Evolutionary conservation across 2,797 vertebrate genomes (phyloP).

Genomic region (Epinephelus awoara): DNA sequence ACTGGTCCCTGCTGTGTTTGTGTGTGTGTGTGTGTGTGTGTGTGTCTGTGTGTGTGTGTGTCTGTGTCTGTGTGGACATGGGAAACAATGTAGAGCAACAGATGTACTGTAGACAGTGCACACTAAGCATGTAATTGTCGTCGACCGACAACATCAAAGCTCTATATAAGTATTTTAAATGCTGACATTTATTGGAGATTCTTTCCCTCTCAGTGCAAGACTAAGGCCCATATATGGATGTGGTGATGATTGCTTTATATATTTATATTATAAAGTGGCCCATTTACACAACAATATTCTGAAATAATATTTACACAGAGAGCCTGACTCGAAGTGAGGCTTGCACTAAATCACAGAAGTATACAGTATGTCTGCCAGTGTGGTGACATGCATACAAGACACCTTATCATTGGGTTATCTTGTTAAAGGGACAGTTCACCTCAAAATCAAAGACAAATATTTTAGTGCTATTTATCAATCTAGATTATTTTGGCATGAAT

Average conservation of each 20-base stretch:
- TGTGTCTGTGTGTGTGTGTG: neutral
- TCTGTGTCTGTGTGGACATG: slow-evolving; percentile 16
- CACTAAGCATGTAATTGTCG: slow-evolving; percentile 14
- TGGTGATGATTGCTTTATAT: neutral
- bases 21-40: slow-evolving; percentile 11
- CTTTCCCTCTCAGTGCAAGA: neutral
- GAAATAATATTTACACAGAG: slow-evolving; percentile 1
- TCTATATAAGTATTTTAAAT: neutral
- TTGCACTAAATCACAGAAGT: neutral
- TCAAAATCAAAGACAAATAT: no score
- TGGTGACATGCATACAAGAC: neutral
- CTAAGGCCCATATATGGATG: neutral
- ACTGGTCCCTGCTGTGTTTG: slow-evolving; percentile 28
- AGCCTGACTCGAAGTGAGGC: neutral
- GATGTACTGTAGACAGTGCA: slow-evolving; percentile 1
- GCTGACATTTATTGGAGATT: neutral
- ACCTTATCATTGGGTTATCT: no score
- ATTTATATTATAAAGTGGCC: neutral
- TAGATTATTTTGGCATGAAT: no score
- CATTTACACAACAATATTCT: neutral
- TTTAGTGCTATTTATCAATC: no score
- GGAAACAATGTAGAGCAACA: slow-evolving; percentile 54
- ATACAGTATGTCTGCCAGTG: neutral
- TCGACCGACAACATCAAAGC: neutral
- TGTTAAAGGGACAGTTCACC: neutral